Evolutionary conservation across 37 sponge, comb jelly and placozoan species (phyloP), one percentile per base, ranked within the genome.

Genomic region (Cliona cf. orientalis): DNA sequence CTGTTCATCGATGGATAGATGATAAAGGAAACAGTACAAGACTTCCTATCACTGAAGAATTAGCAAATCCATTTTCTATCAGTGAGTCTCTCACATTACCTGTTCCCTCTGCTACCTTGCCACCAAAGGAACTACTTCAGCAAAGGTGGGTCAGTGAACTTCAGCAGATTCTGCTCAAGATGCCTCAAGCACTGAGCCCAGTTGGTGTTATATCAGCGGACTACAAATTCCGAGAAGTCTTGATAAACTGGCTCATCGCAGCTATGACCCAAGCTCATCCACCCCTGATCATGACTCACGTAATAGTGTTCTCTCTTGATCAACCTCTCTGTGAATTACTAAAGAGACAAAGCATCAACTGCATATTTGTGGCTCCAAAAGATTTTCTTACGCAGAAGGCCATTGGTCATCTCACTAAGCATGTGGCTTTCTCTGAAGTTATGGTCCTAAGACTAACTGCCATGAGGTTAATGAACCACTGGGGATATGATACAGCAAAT

Each of bases 401-500:
- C 0, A 25, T 26, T 32, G 43, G 4, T 1, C 14, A n/a, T 2
- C 63, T 46, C 49, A 63, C 1, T 7, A 41, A 31, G 2, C 65
- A 78, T 5, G 33, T 78, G 6, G 79, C 66, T 28, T 78, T 78
- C 66, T 44, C 65, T 25, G 22, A 40, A 65, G 49, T 43, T 23
- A 23, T 42, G 42, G 28, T 80, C 26, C 9, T 69, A 29, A 80
- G 81, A 69, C 71, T 80, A 55, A 68, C 71, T 38, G 71, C 69
- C 21, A 70, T 80, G 71, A 68, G 81, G 35, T 25, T 80, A 6
- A 2, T 80, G 31, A 80, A 80, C 59, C 71, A 70, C 70, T 80
- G 81, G 81, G 71, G 81, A 33, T 80, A 69, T 68, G 81, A 80
- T 56, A 58, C 34, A 17, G 71, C 71, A 12, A 49, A 69, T 42